Conservation (phyloP, 1,140 invertebrate genomes). For the Drosophila kepulauana region DNA sequence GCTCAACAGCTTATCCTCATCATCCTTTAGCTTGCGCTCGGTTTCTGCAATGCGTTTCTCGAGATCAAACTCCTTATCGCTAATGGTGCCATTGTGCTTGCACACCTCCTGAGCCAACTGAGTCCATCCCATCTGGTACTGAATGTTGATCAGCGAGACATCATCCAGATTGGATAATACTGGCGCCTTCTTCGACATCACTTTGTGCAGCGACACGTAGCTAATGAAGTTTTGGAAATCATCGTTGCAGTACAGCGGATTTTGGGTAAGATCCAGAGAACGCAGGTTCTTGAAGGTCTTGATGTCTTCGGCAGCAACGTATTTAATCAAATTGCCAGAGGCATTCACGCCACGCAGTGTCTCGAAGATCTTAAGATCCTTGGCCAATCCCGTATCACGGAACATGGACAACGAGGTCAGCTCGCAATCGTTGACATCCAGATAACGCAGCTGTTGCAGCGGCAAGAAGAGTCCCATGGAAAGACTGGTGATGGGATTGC, state of each 20-base stretch:
- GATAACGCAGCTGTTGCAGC: constrained; percentile 86
- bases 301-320: constrained; percentile 86
- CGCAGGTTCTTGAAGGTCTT: constrained; percentile 87
- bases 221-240: constrained; percentile 87
- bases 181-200: constrained; percentile 83
- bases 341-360: constrained; percentile 87
- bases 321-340: constrained; percentile 87
- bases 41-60: constrained; percentile 68
- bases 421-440: constrained; percentile 89
- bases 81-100: constrained; percentile 55
- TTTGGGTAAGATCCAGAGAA: constrained; percentile 88
- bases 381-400: constrained; percentile 85
- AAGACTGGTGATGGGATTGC: constrained; percentile 89
- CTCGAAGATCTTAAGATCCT: constrained; percentile 84
- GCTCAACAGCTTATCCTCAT: constrained; percentile 74
- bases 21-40: constrained; percentile 85
- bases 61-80: constrained; percentile 64
- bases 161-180: constrained; percentile 85
- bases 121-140: constrained; percentile 65
- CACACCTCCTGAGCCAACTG: constrained; percentile 75
- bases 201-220: constrained; percentile 86
- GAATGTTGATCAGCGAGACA: constrained; percentile 46
- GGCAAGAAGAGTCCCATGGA: constrained; percentile 88
- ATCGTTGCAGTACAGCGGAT: constrained; percentile 88
- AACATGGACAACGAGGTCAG: constrained; percentile 87